Conservation (phyloP, 2,113 vertebrate species). For the Hiodon alosoides region DNA sequence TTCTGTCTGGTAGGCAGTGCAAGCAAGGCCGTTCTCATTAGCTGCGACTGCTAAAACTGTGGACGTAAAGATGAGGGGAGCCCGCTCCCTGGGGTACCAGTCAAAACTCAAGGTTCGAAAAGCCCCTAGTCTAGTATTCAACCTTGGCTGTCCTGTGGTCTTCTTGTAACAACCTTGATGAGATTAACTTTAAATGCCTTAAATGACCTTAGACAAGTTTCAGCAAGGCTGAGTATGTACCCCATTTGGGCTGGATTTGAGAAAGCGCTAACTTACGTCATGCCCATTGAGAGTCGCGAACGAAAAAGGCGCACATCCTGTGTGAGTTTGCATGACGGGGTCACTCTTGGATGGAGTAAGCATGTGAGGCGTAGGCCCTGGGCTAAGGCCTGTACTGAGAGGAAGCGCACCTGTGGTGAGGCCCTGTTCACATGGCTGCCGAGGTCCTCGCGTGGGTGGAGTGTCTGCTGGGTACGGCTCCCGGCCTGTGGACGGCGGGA, state of each 20-base stretch:
- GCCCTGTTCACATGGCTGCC: background rate
- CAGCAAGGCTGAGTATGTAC: too few relatives aligned
- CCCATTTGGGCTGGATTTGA: background rate
- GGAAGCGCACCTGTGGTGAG: background rate
- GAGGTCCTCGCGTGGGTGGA: background rate
- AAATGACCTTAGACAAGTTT: too few relatives aligned
- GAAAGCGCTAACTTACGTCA: background rate
- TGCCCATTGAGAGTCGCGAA: too few relatives aligned
- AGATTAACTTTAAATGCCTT: background rate
- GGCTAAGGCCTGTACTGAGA: background rate
- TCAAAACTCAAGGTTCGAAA: too few relatives aligned
- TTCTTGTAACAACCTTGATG: background rate
- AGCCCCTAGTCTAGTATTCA: too few relatives aligned
- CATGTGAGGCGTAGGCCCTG: background rate
- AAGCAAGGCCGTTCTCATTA: background rate
- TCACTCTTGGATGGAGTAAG: background rate
- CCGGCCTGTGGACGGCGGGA: background rate
- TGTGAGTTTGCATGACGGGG: too few relatives aligned
- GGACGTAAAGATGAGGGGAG: too few relatives aligned
- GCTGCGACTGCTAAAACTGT: too few relatives aligned
- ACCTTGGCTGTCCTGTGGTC: background rate
- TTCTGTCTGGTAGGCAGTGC: too few relatives aligned
- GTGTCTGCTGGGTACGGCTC: background rate
- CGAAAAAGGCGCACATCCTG: too few relatives aligned
- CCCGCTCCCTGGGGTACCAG: too few relatives aligned